Evolutionary conservation across 2,888 invertebrate genomes (phyloP), one percentile per base, ranked within the genome.

Genomic region (Papilio protenor): DNA sequence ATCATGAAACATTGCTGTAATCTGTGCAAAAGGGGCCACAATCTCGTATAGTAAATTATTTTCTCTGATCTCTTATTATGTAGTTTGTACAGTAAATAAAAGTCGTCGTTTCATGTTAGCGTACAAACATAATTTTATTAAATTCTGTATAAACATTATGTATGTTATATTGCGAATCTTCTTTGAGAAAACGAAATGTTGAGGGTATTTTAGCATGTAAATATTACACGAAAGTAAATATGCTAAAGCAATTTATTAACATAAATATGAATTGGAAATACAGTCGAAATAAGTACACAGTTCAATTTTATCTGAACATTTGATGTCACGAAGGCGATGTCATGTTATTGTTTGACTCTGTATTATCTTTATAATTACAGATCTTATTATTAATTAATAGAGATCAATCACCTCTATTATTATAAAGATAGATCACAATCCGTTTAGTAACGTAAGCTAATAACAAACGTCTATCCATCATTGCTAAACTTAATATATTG

Each of bases 1-100:
- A 33, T 27, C 6, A 61, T 33, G 16, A 49, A 47, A 27, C 11
- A 14, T 70, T 47, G 45, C 55, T 45, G 57, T 71, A 45, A n/a
- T 47, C 33, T 16, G 16, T 55, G 47, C 57, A 55, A 57, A 70
- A 75, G 57, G 18, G 33, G 49, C 21, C 61, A 27, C 49, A 21
- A 52, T 33, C 61, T 61, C 21, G 61, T 49, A 27, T 33, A 71
- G 49, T 71, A 76, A 76, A 47, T 71, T 76, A 71, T 71, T 71
- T 71, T 59, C 61, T 76, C 72, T 76, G 61, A 72, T 76, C 76
- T 49, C 49, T 61, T 21, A 33, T 61, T 33, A 49, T 59, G 49
- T 21, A 70, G 18, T 23, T 45, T 57, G 10, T 66, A n/a, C 1
- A 49, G 75, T 52, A 57, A 69, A 61, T 27, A 27, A n/a, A 33